These are phyloP conservation scores for Serinus canaria DNA, from an alignment of 2,113 vertebrate genomes.

Conservation along the genomic window DNA sequence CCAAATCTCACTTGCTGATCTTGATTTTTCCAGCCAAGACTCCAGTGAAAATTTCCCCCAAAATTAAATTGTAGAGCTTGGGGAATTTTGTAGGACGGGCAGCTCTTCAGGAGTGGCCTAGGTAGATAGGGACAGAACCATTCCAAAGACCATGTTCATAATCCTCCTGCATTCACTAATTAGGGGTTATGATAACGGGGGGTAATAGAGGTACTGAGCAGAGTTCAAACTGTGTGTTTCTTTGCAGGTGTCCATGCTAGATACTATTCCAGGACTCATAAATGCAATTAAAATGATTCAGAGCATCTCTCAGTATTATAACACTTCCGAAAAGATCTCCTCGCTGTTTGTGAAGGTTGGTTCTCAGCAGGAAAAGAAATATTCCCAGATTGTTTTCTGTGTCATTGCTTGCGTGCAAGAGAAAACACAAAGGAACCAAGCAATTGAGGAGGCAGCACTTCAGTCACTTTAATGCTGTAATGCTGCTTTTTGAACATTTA, in stretches of 20 bases:
- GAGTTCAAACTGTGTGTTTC: neutral
- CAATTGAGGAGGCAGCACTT: neutral
- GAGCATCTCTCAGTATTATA: constrained; percentile 89
- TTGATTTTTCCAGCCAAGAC: neutral
- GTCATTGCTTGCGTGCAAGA: neutral
- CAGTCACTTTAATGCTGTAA: neutral
- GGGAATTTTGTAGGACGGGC: neutral
- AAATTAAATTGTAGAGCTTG: neutral
- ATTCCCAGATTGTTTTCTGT: neutral
- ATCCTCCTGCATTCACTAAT: neutral
- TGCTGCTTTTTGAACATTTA: neutral
- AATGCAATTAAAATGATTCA: constrained; percentile 93
- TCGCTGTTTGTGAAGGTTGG: constrained; percentile 92
- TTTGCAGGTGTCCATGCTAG: constrained; percentile 87
- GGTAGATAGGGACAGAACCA: neutral
- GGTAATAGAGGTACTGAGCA: neutral
- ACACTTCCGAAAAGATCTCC: constrained; percentile 93
- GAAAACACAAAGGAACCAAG: neutral
- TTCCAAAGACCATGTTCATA: neutral
- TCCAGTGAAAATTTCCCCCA: neutral
- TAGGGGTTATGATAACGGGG: neutral
- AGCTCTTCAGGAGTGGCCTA: neutral
- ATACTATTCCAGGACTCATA: constrained; percentile 88
- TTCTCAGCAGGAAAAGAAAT: neutral
- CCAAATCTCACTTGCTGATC: neutral